phyloP scores from a whole-genome alignment of 2,888 invertebrate species.

The Ormyrus rosae region DNA sequence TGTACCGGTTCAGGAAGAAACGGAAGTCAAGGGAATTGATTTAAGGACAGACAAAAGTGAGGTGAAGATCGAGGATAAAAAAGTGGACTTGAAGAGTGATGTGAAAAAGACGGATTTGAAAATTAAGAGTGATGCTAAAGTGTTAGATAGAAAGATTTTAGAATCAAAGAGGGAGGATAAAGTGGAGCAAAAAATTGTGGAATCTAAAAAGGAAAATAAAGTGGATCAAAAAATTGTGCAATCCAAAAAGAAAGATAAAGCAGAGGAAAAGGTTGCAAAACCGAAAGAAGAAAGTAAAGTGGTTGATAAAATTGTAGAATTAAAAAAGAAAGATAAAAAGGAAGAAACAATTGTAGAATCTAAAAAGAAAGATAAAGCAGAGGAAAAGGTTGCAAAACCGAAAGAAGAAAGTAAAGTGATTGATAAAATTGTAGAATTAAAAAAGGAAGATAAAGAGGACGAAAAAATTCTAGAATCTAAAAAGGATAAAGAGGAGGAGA shows the following conservation, averaged over 20 bases:
- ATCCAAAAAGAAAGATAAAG: neutral
- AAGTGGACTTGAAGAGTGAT: too few relatives aligned
- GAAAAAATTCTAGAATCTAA: too few relatives aligned
- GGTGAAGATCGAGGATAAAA: too few relatives aligned
- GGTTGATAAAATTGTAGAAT: too few relatives aligned
- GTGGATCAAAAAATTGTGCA: neutral
- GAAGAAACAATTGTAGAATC: neutral
- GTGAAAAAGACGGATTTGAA: too few relatives aligned
- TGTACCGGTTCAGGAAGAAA: neutral
- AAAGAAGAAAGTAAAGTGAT: neutral
- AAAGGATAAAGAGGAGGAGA: too few relatives aligned
- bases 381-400: neutral
- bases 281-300: neutral
- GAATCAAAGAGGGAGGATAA: conserved; percentile 10
- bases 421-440: neutral
- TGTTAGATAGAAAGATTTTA: neutral
- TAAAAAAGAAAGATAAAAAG: neutral
- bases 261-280: neutral
- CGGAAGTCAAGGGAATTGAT: too few relatives aligned
- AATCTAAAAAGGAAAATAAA: neutral
- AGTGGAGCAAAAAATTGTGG: neutral
- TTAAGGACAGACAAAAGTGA: too few relatives aligned
- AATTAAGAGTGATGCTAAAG: too few relatives aligned
- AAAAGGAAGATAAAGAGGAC: too few relatives aligned
- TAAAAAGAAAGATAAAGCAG: neutral